Evolutionary conservation across 2,888 invertebrate genomes (phyloP), one percentile per base, ranked within the genome.

Genomic region (Chorisops tibialis): DNA sequence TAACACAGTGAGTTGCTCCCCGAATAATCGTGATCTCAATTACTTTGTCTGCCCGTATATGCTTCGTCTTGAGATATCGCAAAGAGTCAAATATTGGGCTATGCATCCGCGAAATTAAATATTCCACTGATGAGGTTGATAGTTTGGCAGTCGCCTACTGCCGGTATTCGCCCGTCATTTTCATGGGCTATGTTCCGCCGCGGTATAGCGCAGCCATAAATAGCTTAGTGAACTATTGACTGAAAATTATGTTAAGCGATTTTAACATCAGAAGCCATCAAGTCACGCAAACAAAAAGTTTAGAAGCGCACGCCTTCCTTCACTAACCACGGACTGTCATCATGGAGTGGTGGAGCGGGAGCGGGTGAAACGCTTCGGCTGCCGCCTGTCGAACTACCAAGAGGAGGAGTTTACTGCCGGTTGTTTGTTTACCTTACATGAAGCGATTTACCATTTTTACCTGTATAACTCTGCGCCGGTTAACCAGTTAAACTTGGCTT

Each of bases 241-340:
- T 30, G 9, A 30, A 58, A 41, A 38, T 47, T 56, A 59, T 54
- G 49, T 54, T 43, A 48, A 74, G 74, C 73, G 73, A 73, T 73
- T 72, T 74, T 47, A 38, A n/a, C 49, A 49, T 63, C 64, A 61
- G 64, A 64, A 66, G 65, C 62, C 60, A 64, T 62, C 52, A 49
- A 62, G 63, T 66, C 65, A 64, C 65, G 65, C 65, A 63, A 64
- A 62, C 65, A 65, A 48, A 50, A 60, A 45, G 43, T 45, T 65
- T 59, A 61, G 50, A 65, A 56, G 63, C 63, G 63, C 61, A 63
- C 65, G 65, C 65, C 65, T 65, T 62, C 59, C 41, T 60, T 47
- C 21, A 47, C 21, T 47, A 7, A 47, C 47, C 47, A 18, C 43
- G 45, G 11, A 30, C n/a, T 22, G 56, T 16, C n/a, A 30, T 14